Conservation (phyloP, 2,797 vertebrate species). For the Oophaga sylvatica region DNA sequence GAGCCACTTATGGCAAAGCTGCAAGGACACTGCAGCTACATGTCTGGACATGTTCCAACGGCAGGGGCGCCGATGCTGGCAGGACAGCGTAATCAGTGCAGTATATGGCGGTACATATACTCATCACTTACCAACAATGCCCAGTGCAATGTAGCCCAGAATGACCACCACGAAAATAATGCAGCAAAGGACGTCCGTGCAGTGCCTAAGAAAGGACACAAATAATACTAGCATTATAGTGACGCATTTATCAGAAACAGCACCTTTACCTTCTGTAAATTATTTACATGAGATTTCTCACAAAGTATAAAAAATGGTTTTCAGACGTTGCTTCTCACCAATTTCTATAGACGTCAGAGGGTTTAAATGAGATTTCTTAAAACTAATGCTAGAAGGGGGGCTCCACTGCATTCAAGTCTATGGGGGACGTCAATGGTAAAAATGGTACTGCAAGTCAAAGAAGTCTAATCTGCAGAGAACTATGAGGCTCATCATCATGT, state of each 20-base stretch:
- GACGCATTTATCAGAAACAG: not conserved
- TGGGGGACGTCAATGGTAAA: not conserved
- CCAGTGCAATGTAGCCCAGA: slow-evolving; percentile 88
- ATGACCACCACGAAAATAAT: slow-evolving; percentile 88
- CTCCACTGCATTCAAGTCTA: not conserved
- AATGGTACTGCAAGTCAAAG: not conserved
- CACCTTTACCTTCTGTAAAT: too few species aligned
- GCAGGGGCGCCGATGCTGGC: not conserved
- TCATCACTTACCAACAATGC: slow-evolving; percentile 86
- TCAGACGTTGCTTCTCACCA: too few species aligned
- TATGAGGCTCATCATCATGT: not conserved
- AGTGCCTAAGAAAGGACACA: slow-evolving; percentile 77
- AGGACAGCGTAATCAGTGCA: not conserved
- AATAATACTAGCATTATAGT: not conserved
- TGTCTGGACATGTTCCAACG: too few species aligned
- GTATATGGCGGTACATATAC: not conserved
- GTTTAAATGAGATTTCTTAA: too few species aligned
- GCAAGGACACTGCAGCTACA: not conserved
- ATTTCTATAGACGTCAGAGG: too few species aligned
- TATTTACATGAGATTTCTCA: too few species aligned
- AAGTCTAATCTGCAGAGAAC: not conserved
- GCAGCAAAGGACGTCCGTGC: slow-evolving; percentile 91
- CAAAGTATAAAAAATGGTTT: too few species aligned
- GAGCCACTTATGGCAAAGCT: slow-evolving; percentile 2
- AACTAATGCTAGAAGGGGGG: not conserved